These are phyloP conservation scores for Panagrolaimus sp. DNA, from an alignment of 1,140 invertebrate species.

Conservation along the genomic window DNA sequence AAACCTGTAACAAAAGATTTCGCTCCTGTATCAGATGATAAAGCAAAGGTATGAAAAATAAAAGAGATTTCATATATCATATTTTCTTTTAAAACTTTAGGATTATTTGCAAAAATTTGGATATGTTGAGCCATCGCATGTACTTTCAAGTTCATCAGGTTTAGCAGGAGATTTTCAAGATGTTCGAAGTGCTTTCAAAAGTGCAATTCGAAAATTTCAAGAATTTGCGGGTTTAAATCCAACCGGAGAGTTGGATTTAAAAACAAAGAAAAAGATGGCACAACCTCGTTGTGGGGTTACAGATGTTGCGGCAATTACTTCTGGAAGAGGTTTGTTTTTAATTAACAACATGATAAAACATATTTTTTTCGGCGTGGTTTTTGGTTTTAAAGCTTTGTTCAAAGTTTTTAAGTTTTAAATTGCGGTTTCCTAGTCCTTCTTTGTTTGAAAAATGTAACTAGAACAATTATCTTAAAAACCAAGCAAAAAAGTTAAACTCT, in stretches of 20 bases:
- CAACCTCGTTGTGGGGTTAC: constrained; percentile 50
- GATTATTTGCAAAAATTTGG: constrained; percentile 53
- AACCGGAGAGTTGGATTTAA: constrained; percentile 48
- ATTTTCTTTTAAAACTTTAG: constrained; percentile 33
- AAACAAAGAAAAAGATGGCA: constrained; percentile 54
- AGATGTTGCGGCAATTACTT: constrained; percentile 48
- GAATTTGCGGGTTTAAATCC: constrained; percentile 50
- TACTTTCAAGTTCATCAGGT: constrained; percentile 15
- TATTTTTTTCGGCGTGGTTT: too few relatives aligned
- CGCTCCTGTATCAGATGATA: constrained; percentile 42
- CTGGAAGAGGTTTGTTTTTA: constrained; percentile 22
- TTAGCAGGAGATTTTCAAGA: constrained; percentile 37
- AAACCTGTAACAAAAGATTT: constrained; percentile 10
- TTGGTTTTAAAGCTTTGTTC: too few relatives aligned
- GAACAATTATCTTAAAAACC: too few relatives aligned
- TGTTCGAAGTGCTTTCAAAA: constrained; percentile 32
- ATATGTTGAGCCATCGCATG: constrained; percentile 45
- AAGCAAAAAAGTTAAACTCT: neutral
- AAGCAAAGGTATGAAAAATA: constrained; percentile 44
- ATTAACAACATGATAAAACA: too few relatives aligned
- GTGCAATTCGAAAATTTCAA: constrained; percentile 50
- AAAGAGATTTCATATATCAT: constrained; percentile 4
- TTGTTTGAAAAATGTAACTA: too few relatives aligned
- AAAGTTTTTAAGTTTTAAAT: too few relatives aligned
- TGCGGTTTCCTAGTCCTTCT: too few relatives aligned